phyloP scores from a whole-genome alignment of 1,140 invertebrate species.

The Bicyclus anynana region DNA sequence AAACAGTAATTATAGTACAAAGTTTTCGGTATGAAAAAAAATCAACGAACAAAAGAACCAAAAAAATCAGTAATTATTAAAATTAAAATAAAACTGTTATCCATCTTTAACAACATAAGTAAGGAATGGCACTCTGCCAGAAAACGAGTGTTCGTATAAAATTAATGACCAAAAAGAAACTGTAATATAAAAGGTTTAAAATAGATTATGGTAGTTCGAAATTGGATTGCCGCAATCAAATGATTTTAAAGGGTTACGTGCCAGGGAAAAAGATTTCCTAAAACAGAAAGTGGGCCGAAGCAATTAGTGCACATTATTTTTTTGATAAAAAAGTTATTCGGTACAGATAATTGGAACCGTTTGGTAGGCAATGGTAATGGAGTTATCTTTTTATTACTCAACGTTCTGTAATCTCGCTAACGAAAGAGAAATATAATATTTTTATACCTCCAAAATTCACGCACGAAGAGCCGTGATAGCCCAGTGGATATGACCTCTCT shows the following conservation, averaged over 20 bases:
- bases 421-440: too few species aligned
- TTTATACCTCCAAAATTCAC: too few species aligned
- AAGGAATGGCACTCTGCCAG: not conserved
- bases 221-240: conserved; percentile 18
- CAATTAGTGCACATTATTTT: conserved; percentile 13
- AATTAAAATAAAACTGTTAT: not conserved
- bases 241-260: conserved; percentile 17
- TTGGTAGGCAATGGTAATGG: not conserved
- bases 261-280: conserved; percentile 9
- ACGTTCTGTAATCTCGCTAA: too few species aligned
- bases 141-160: not conserved
- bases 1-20: too few species aligned
- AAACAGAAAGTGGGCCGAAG: conserved; percentile 14
- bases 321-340: not conserved
- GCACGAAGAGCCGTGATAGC: too few species aligned
- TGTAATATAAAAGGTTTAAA: not conserved
- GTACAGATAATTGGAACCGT: not conserved
- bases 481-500: too few species aligned
- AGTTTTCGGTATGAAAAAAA: too few species aligned
- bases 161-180: not conserved
- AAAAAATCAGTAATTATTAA: too few species aligned
- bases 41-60: too few species aligned
- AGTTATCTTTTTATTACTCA: not conserved
- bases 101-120: not conserved
- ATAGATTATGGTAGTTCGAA: conserved; percentile 6